Evolutionary conservation across 2,113 vertebrate genomes (phyloP).

Genomic region (Acrocephalus kingi): DNA sequence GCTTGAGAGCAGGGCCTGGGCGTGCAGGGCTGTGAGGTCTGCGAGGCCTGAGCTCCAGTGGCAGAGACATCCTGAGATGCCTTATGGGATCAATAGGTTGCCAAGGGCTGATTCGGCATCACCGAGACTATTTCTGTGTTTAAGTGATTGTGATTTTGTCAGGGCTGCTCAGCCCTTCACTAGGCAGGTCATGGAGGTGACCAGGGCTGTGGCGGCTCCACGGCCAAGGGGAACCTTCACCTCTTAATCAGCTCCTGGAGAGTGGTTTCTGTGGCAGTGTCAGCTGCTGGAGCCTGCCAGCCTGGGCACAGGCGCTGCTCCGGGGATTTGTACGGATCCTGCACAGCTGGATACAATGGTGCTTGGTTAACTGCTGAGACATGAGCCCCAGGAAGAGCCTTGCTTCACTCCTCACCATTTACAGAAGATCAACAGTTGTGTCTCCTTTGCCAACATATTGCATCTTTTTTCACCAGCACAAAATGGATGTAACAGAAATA

Average conservation of each 20-base stretch:
- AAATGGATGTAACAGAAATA: background rate
- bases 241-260: background rate
- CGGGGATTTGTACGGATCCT: rapidly evolving
- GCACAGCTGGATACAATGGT: rapidly evolving
- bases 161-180: background rate
- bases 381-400: rapidly evolving
- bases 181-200: rapidly evolving
- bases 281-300: background rate
- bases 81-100: background rate
- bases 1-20: rapidly evolving
- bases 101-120: background rate
- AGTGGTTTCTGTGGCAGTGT: background rate
- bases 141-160: background rate
- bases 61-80: background rate
- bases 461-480: background rate
- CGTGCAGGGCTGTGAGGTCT: rapidly evolving
- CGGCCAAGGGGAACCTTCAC: rapidly evolving
- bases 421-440: background rate
- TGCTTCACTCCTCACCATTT: background rate
- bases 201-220: background rate
- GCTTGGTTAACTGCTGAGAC: too few species aligned
- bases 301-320: rapidly evolving
- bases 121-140: rapidly evolving
- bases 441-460: background rate
- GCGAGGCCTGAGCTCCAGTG: background rate